Base-by-base conservation (phyloP, 2,888 invertebrate species). In the Netelia fuscicornis region DNA sequence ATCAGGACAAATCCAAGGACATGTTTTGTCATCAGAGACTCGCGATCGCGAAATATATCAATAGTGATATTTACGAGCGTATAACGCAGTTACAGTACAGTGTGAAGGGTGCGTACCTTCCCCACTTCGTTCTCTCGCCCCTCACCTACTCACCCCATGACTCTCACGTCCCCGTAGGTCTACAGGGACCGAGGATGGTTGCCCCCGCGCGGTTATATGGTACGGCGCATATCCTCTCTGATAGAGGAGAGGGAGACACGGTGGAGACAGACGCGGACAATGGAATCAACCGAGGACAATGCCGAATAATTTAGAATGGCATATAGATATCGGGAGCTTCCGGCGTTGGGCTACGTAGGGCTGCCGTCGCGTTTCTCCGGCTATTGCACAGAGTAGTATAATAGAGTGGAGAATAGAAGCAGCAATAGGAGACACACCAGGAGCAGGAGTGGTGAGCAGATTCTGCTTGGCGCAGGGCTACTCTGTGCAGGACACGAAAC, bases 301-400 rank as follows among this genome's bases (percentile, higher is more conserved):
- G 91, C 91, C 90, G 91, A 93, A 93, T 93, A 93, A 93, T 93
- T 93, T 92, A 93, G 93, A 93, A 92, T 93, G 91, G 89, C 91
- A 92, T 91, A 93, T 92, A 92, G 92, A 93, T 92, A 92, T 92
- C 37, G 89, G 89, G 89, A 89, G 91, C 90, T 90, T 90, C 90
- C 91, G 90, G 91, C 89, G 89, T 91, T 74, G 83, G 86, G 80
- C 86, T 84, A 78, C 79, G 83, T 68, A 56, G 81, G 68, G 67
- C 56, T 76, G 68, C 62, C 64, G 65, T 62, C 58, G 20, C 48
- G 54, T 78, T 37, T 37, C 67, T 70, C 71, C 65, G 56, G 70
- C 78, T 74, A 80, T 81, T 62, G 65, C 88, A 62, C 87, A 88
- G 87, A 84, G 87, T 85, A 88, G 91, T 90, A 92, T 92, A 92